Conservation (phyloP, 2,797 vertebrate species). For the Florisuga fusca region DNA sequence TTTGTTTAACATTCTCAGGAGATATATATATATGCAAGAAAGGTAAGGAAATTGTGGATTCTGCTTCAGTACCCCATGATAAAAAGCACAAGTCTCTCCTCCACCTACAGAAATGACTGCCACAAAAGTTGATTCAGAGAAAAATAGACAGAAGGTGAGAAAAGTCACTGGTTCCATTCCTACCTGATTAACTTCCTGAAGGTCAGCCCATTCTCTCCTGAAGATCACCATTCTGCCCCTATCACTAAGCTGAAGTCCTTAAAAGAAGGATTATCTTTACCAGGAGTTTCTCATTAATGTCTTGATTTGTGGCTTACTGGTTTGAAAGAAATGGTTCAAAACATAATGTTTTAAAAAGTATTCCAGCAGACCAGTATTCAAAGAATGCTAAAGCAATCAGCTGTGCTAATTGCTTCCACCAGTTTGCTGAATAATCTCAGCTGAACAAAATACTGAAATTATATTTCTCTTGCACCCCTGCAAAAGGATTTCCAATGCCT, state of each 20-base stretch:
- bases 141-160: not conserved
- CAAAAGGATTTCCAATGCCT: conserved; percentile 2
- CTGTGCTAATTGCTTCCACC: not conserved
- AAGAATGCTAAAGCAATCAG: not conserved
- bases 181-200: not conserved
- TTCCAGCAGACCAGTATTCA: not conserved
- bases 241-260: not conserved
- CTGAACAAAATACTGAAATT: not conserved
- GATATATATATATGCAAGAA: not conserved
- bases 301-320: not conserved
- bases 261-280: conserved; percentile 8
- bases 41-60: not conserved
- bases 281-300: not conserved
- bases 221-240: not conserved
- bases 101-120: not conserved
- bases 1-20: not conserved
- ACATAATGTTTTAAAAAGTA: not conserved
- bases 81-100: not conserved
- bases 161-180: not conserved
- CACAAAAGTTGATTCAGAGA: not conserved
- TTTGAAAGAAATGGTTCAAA: not conserved
- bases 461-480: not conserved
- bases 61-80: not conserved
- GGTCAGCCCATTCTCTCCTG: not conserved
- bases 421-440: not conserved